Conservation (phyloP, 2,888 invertebrate species). For the Agonopterix subpropinquella region DNA sequence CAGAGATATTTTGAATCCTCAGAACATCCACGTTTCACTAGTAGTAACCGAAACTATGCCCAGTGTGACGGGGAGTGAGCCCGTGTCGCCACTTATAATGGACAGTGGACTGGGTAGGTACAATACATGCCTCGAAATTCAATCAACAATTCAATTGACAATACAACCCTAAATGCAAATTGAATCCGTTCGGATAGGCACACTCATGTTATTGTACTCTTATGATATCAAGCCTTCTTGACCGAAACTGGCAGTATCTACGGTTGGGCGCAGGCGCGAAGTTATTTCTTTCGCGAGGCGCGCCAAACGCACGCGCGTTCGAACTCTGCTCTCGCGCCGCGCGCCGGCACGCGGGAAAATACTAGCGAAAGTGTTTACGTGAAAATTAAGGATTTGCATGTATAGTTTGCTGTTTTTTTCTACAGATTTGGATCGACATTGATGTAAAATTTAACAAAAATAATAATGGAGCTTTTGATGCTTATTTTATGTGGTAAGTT, state of each 20-base stretch:
- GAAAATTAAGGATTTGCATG: conserved; percentile 16
- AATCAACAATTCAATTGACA: no score
- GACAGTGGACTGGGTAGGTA: no score
- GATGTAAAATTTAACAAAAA: conserved; percentile 22
- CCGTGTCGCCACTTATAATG: no score
- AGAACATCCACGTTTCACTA: no score
- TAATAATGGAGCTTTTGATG: conserved; percentile 43
- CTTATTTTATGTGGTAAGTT: conserved; percentile 59
- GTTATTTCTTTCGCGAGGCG: conserved; percentile 57
- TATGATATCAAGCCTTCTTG: conserved; percentile 8
- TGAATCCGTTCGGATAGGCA: conserved; percentile 13
- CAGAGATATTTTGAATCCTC: no score
- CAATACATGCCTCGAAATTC: no score
- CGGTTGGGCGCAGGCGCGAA: conserved; percentile 8
- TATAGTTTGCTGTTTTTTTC: neutral
- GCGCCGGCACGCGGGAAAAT: conserved; percentile 26
- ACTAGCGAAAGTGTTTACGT: conserved; percentile 33
- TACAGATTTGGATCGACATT: conserved; percentile 14
- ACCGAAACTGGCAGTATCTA: conserved; percentile 23
- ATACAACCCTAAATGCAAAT: no score
- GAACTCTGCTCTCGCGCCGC: conserved; percentile 20
- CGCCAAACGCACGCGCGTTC: conserved; percentile 51
- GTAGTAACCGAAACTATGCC: no score
- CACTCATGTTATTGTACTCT: conserved; percentile 5
- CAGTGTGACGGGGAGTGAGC: no score